These are phyloP conservation scores for Tetranychus piercei DNA, from an alignment of 2,888 invertebrate species.

Conservation along the genomic window DNA sequence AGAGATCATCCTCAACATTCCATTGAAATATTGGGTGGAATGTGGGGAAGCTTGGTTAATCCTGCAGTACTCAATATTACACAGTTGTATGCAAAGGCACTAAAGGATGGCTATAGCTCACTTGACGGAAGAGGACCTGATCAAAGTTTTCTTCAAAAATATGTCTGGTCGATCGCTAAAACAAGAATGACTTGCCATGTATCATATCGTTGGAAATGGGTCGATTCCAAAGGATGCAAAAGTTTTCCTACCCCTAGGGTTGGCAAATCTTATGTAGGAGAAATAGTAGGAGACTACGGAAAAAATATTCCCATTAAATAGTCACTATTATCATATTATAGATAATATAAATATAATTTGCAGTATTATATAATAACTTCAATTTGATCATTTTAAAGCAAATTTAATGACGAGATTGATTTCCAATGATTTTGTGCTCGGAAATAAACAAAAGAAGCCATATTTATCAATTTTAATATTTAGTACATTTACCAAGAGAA, in stretches of 20 bases:
- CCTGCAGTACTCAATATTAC: neutral
- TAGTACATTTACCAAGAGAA: too few relatives aligned
- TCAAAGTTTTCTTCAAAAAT: neutral
- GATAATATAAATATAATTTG: too few relatives aligned
- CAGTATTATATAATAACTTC: too few relatives aligned
- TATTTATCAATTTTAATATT: too few relatives aligned
- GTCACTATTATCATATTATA: too few relatives aligned
- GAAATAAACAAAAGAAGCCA: too few relatives aligned
- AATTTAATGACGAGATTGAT: too few relatives aligned
- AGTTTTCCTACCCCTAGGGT: neutral
- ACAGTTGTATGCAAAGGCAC: neutral
- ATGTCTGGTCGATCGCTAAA: neutral
- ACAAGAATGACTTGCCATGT: neutral
- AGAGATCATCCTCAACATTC: neutral
- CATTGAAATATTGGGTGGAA: conserved; percentile 7
- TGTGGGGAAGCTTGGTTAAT: conserved; percentile 1
- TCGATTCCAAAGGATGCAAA: neutral
- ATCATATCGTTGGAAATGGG: neutral
- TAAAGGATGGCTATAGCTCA: neutral
- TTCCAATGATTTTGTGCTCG: too few relatives aligned
- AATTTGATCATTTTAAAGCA: neutral
- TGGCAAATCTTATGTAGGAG: neutral
- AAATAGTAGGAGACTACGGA: neutral
- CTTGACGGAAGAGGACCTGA: neutral
- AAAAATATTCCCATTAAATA: too few relatives aligned